phyloP scores from a whole-genome alignment of 2,113 vertebrate species.

The Oreotrochilus melanogaster region DNA sequence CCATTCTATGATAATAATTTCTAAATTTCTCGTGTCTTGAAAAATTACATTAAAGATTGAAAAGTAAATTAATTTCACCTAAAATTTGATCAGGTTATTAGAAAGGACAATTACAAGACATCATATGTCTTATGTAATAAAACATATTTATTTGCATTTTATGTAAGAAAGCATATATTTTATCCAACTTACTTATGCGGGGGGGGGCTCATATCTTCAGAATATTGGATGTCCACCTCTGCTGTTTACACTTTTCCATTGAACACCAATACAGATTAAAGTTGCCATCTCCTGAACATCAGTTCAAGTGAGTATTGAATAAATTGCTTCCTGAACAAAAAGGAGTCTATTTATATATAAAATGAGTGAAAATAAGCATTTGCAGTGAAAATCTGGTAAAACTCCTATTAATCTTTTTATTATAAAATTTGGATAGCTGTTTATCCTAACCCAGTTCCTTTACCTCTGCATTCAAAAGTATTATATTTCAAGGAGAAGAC shows the following conservation, averaged over 20 bases:
- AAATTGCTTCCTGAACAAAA: background rate
- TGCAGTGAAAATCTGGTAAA: background rate
- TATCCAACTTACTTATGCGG: background rate
- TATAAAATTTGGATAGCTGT: background rate
- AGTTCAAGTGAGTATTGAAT: background rate
- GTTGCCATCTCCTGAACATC: background rate
- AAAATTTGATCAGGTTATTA: background rate
- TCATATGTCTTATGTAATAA: background rate
- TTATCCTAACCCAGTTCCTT: background rate
- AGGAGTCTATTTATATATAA: background rate
- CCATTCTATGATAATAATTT: background rate
- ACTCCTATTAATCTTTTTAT: background rate
- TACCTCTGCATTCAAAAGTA: background rate
- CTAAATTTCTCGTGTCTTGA: background rate
- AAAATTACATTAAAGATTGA: background rate
- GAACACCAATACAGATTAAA: background rate
- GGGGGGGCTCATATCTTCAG: background rate
- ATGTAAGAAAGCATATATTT: background rate
- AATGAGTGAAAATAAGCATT: background rate
- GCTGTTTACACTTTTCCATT: background rate
- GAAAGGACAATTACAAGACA: background rate
- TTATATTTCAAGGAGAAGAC: background rate
- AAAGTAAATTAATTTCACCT: background rate
- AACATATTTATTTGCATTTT: too few species aligned
- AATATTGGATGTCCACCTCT: background rate